These are phyloP conservation scores for Argya squamiceps DNA, from an alignment of 2,797 vertebrate genomes.

Conservation along the genomic window DNA sequence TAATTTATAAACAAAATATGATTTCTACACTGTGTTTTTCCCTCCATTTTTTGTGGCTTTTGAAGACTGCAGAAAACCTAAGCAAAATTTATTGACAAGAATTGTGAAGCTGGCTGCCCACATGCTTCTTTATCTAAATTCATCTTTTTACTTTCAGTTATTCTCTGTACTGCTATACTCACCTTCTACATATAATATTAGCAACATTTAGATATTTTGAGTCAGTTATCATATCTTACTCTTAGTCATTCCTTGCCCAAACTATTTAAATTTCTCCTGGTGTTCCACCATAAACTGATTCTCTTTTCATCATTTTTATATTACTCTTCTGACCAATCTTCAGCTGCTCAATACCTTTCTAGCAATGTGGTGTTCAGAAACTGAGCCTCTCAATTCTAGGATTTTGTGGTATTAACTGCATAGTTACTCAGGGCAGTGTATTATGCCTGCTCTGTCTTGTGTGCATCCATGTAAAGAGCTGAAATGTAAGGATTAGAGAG, in stretches of 20 bases:
- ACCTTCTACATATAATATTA: background rate
- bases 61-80: background rate
- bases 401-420: background rate
- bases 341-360: background rate
- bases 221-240: background rate
- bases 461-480: background rate
- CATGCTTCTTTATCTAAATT: background rate
- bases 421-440: background rate
- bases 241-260: background rate
- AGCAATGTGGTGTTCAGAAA: background rate
- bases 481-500: slow-evolving; percentile 11
- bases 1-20: background rate
- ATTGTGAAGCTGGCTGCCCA: background rate
- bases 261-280: background rate
- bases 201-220: background rate
- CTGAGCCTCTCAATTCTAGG: background rate
- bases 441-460: background rate
- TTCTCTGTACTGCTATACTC: background rate
- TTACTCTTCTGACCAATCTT: background rate
- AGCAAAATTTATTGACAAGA: background rate
- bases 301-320: background rate
- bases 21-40: background rate
- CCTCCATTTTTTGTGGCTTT: background rate
- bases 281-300: background rate
- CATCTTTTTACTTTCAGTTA: background rate